These are phyloP conservation scores for Catostomus latipinnis DNA, from an alignment of 2,797 vertebrate genomes.

Conservation along the genomic window DNA sequence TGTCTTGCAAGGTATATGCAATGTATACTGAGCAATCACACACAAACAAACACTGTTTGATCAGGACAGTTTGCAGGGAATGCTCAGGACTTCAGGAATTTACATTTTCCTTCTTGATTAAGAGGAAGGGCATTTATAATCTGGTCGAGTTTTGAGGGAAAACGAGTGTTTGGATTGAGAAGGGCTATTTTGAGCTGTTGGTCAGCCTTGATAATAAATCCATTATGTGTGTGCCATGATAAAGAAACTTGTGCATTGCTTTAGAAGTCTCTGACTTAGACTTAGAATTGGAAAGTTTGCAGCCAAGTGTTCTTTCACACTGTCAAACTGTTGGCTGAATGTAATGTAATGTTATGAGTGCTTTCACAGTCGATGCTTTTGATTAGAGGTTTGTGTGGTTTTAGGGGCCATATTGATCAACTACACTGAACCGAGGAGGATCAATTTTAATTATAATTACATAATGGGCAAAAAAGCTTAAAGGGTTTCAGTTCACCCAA, in stretches of 20 bases:
- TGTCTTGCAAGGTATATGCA: conserved; percentile 6
- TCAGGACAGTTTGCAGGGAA: conserved; percentile 18
- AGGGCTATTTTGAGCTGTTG: neutral
- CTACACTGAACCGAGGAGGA: conserved; percentile 9
- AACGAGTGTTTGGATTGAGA: neutral
- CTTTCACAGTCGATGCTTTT: conserved; percentile 10
- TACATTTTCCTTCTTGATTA: neutral
- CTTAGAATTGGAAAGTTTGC: neutral
- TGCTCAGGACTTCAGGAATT: neutral
- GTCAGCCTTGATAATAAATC: neutral
- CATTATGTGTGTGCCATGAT: neutral
- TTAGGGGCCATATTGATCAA: conserved; percentile 13
- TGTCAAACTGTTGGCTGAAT: neutral
- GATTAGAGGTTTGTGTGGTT: conserved; percentile 5
- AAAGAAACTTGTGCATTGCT: neutral
- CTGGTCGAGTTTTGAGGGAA: neutral
- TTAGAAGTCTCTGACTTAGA: neutral
- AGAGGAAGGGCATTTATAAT: neutral
- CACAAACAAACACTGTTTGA: conserved; percentile 34
- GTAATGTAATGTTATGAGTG: neutral
- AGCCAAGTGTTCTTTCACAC: neutral
- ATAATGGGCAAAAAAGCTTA: conserved; percentile 7
- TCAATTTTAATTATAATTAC: conserved; percentile 28
- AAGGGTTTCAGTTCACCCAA: neutral
- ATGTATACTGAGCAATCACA: neutral